These are phyloP conservation scores for Ictalurus punctatus DNA, from an alignment of 2,113 vertebrate species.

Conservation along the genomic window DNA sequence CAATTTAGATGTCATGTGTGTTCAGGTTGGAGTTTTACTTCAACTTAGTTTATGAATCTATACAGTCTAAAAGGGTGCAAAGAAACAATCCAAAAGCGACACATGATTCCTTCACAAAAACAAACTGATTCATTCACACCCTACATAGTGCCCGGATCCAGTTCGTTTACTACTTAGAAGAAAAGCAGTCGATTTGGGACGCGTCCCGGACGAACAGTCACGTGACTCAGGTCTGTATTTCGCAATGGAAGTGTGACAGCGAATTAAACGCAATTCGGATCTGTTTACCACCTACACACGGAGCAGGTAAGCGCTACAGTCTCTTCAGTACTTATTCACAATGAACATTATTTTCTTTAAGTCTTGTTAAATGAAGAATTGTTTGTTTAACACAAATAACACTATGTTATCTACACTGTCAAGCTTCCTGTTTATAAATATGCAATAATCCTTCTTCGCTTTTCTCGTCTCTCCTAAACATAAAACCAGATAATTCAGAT, in stretches of 20 bases:
- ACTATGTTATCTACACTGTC: background rate
- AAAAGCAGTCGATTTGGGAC: slow-evolving; percentile 5
- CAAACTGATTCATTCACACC: background rate
- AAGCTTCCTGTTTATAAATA: background rate
- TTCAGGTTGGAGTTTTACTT: no score
- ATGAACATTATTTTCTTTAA: background rate
- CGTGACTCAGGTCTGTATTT: background rate
- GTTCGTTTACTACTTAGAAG: background rate
- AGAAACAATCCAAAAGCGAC: background rate
- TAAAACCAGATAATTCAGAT: background rate
- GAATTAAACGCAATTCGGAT: no score
- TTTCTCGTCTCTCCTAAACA: background rate
- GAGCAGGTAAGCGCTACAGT: background rate
- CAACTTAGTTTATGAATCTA: background rate
- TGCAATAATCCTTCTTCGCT: background rate
- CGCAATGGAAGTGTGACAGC: background rate
- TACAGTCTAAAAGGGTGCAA: background rate
- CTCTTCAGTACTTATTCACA: background rate
- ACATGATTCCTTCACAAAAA: background rate
- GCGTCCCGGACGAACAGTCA: background rate
- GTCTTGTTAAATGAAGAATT: no score
- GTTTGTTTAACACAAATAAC: background rate
- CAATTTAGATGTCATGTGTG: no score
- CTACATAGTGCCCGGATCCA: background rate
- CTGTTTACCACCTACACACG: background rate